Base-by-base conservation (phyloP, 2,888 invertebrate species). In the Muschampia plurimacula region DNA sequence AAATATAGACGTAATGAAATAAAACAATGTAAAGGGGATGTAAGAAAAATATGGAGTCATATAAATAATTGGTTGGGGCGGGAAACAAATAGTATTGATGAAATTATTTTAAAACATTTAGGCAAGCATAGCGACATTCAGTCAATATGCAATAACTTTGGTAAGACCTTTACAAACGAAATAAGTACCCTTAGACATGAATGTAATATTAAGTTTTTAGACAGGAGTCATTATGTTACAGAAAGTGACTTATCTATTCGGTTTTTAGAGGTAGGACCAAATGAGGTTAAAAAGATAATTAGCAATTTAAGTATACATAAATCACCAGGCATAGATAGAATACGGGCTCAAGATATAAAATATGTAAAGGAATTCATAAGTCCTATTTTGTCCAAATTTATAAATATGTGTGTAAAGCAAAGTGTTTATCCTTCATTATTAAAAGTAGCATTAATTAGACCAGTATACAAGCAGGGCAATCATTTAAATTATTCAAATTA, bases 381-480 rank as follows among this genome's bases (percentile, higher is more conserved):
- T 60, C 69, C 67, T 6, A 55, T 77, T 22, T 55, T 77, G 22
- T 67, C 77, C n/a, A 55, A 71, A 12, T 76, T 76, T 62, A 72
- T 74, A 10, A 76, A 76, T 66, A 28, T 74, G n/a, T 67, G 69
- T 64, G 36, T 74, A 41, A 65, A 64, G 7, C 52, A 8, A 2
- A 15, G 12, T 28, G 32, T 32, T 36, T 74, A 75, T 36, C 75
- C 75, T 13, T 59, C 67, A n/a, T 7, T 67, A 52, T 67, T 77
- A 52, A 77, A 77, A 66, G 55, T 49, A 39, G 65, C 69, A 8
- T 60, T 76, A 46, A 72, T 76, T 2, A 62, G 72, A 12, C 74
- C 75, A 22, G 73, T 75, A 36, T 74, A 71, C 52, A 77, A 77
- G 36, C 75, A 75, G 44, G 77, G 75, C 10, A 66, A 44, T 10